Evolutionary conservation across 1,140 invertebrate species (phyloP).

Genomic region (Leptinotarsa undecemlineata): DNA sequence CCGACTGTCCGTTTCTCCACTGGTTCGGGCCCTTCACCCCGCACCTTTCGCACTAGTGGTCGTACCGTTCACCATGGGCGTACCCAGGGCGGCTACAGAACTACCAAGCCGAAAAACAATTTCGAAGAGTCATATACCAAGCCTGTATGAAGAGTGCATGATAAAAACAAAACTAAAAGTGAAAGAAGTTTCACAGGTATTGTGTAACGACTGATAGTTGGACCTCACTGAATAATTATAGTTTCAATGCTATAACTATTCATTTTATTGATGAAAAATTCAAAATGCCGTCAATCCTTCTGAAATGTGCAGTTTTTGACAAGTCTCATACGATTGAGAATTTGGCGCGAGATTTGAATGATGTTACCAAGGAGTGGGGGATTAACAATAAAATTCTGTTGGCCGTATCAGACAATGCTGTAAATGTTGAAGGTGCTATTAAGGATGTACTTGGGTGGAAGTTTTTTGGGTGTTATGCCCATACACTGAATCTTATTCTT

Average conservation of each 20-base stretch:
- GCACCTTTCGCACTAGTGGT: too few species aligned
- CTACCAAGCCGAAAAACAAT: too few species aligned
- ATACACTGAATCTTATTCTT: slow-evolving; percentile 25
- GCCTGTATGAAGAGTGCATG: too few species aligned
- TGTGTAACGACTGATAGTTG: slow-evolving; percentile 29
- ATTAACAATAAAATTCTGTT: slow-evolving; percentile 23
- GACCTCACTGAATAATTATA: slow-evolving; percentile 30
- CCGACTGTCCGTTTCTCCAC: too few species aligned
- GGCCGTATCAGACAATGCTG: slow-evolving; percentile 44
- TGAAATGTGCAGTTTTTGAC: slow-evolving; percentile 25
- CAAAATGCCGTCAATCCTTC: slow-evolving; percentile 28
- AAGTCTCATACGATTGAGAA: neutral
- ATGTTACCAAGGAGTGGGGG: neutral
- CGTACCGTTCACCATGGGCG: too few species aligned
- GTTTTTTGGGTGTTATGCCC: slow-evolving; percentile 45
- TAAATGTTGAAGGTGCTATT: slow-evolving; percentile 42
- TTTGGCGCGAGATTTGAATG: too few species aligned
- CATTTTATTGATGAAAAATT: slow-evolving; percentile 36
- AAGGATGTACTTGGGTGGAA: slow-evolving; percentile 33
- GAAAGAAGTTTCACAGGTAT: too few species aligned
- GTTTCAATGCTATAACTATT: slow-evolving; percentile 27
- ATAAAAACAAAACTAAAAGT: too few species aligned
- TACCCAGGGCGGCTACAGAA: too few species aligned
- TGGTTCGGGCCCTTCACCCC: too few species aligned
- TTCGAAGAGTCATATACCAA: too few species aligned